Conservation (phyloP, 2,113 vertebrate genomes). For the Pontoporia blainvillei region DNA sequence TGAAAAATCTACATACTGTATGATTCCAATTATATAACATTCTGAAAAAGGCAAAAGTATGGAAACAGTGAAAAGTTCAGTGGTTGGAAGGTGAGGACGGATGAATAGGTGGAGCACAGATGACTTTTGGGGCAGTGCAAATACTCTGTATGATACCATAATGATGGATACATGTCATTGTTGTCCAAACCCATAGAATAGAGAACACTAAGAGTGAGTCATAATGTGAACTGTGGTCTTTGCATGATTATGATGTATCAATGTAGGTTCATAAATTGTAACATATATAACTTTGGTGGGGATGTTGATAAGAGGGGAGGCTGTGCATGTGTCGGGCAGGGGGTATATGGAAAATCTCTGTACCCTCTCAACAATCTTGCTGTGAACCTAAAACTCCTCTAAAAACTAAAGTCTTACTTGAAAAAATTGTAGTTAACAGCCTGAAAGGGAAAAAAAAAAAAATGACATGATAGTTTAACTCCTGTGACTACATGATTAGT, state of each 20-base stretch:
- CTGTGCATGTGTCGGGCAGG: neutral
- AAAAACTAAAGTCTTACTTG: neutral
- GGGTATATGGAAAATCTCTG: neutral
- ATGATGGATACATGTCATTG: neutral
- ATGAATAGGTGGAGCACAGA: neutral
- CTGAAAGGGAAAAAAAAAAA: neutral
- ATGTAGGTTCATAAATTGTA: neutral
- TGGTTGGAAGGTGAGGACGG: neutral
- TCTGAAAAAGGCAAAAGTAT: neutral
- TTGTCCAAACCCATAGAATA: neutral
- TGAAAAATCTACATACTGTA: neutral
- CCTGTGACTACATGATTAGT: neutral
- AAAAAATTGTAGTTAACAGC: neutral
- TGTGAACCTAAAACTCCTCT: neutral
- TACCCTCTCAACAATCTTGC: neutral
- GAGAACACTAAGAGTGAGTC: neutral
- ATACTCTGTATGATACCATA: neutral
- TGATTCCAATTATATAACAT: neutral
- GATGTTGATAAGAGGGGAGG: neutral
- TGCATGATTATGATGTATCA: neutral
- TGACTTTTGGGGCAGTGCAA: neutral
- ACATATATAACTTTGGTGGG: neutral
- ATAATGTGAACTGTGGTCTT: neutral
- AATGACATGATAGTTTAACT: neutral
- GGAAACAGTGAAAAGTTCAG: neutral